Base-by-base conservation (phyloP, 1,140 invertebrate genomes). In the Odontomachus brunneus region DNA sequence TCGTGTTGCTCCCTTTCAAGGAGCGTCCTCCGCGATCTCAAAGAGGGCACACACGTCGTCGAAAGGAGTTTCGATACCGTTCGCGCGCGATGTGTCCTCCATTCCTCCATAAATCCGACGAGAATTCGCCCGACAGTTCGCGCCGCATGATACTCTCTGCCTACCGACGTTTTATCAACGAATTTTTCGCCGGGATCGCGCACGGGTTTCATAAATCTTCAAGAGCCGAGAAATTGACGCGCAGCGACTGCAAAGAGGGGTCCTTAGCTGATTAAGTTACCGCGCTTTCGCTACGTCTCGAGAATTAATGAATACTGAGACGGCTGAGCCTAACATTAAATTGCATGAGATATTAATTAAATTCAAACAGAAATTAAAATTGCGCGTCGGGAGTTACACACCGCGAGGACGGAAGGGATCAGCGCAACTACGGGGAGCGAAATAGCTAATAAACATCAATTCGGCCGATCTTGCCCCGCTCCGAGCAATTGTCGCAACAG, bases 311-410 rank as follows among this genome's bases (percentile, higher is more conserved):
- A 80, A 80, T 80, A 80, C 63, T 69, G 75, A 80, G 63, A 69
- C 19, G 38, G 17, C 75, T 69, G 44, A 80, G 65, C 75, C 75
- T 80, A 80, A 51, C 57, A 76, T 76, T 66, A 80, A 80, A 69
- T 69, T 80, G 57, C 33, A 80, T 69, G 65, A 80, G 75, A 80
- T 80, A 80, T 80, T 80, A 80, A 80, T 80, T 69, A 80, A 80
- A 80, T 29, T 80, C 33, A 80, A 69, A 80, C 65, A 80, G 75
- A 69, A 67, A 80, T 78, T 69, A 80, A 80, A 51, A 80, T 57
- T 44, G 9, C 29, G 75, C 26, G 17, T 29, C n/a, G n/a, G 26
- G 11, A 76, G 53, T 76, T 76, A 66, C 33, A 19, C 29, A n/a
- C n/a, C n/a, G n/a, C n/a, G n/a, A n/a, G 26, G 7, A 1, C 22